Evolutionary conservation across 2,797 vertebrate genomes (phyloP).

Genomic region (Danio choprae): DNA sequence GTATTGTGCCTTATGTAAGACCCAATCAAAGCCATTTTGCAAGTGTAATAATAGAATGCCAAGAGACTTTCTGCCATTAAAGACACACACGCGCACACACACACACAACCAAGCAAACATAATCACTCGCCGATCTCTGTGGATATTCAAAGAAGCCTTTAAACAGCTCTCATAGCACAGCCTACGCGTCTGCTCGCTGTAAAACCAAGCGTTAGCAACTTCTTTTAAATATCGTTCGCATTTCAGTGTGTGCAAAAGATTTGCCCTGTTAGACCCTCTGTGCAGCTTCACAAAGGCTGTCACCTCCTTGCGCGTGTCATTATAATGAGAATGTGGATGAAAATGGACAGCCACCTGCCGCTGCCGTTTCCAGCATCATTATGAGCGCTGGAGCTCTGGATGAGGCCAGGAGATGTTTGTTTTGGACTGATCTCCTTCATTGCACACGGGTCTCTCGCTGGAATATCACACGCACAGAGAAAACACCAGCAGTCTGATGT

Average conservation of each 20-base stretch:
- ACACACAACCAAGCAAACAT: constrained; percentile 17
- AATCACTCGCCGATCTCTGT: constrained; percentile 5
- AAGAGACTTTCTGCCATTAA: constrained; percentile 1
- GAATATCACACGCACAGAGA: not conserved
- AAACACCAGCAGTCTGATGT: not conserved
- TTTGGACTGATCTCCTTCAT: constrained; percentile 19
- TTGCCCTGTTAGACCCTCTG: not conserved
- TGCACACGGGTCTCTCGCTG: not conserved
- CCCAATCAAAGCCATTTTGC: constrained; percentile 57
- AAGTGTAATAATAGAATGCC: constrained; percentile 51
- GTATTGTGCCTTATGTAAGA: constrained; percentile 55
- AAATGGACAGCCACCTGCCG: constrained; percentile 48
- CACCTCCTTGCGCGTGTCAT: not conserved
- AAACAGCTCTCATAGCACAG: not conserved
- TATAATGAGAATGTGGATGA: constrained; percentile 50
- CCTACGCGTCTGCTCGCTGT: not conserved
- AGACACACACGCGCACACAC: not conserved
- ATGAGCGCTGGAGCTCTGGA: constrained; percentile 12
- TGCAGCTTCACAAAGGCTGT: not conserved
- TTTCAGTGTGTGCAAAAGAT: not conserved
- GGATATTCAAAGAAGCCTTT: constrained; percentile 9
- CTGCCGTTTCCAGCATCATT: constrained; percentile 38
- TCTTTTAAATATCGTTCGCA: not conserved
- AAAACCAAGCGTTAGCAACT: not conserved
- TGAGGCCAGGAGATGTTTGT: constrained; percentile 12